Percentiles rank a stretch among this genome's conserved stretches.
Conservation (phyloP, 2,113 vertebrate genomes). For the Ictalurus punctatus region DNA sequence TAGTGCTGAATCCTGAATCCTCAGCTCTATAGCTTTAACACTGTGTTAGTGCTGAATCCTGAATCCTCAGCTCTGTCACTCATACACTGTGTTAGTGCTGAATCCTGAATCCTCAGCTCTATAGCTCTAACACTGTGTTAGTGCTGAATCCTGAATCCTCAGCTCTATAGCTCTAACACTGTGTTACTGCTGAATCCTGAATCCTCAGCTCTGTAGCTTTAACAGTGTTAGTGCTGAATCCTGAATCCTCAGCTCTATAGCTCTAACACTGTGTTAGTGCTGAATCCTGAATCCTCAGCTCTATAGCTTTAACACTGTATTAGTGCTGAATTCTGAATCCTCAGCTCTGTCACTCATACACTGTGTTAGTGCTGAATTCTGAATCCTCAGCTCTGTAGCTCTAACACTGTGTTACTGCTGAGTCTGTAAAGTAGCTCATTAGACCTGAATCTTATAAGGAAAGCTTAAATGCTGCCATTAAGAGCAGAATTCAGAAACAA, state of each 20-base stretch:
- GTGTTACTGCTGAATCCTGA: background rate
- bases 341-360: background rate
- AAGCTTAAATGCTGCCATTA: background rate
- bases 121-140: background rate
- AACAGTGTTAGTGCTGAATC: background rate
- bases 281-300: background rate
- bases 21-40: background rate
- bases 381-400: background rate
- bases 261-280: background rate
- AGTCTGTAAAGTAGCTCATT: conserved; percentile 8
- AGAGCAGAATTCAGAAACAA: conserved; percentile 12
- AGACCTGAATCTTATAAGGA: background rate
- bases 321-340: background rate
- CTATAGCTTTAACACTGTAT: background rate
- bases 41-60: background rate
- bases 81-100: background rate
- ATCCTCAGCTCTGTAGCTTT: background rate
- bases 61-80: background rate
- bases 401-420: background rate
- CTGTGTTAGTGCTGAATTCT: background rate
- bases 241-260: background rate
- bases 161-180: background rate
- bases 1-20: background rate
- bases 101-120: background rate
- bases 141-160: background rate